Conservation (phyloP, 1,140 invertebrate species). For the Rhynchophorus ferrugineus region DNA sequence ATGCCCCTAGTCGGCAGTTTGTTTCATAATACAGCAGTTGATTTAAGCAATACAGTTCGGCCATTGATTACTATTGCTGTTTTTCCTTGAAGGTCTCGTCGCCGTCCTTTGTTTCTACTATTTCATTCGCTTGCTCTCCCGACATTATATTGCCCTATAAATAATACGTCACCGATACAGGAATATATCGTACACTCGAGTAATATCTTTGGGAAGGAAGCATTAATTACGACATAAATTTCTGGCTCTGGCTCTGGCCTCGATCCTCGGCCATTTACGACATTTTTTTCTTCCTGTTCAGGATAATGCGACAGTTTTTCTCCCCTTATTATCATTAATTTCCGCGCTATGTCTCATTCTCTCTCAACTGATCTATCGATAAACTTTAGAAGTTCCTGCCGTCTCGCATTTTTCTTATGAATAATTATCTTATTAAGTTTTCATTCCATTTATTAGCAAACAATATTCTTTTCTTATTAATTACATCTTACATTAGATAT, state of each 20-base stretch:
- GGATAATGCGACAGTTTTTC: conserved; percentile 17
- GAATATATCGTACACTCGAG: conserved; percentile 29
- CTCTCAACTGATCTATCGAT: not conserved
- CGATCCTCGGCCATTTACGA: conserved; percentile 15
- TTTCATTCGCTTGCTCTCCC: conserved; percentile 20
- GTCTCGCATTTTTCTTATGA: too few species aligned
- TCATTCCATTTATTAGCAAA: too few species aligned
- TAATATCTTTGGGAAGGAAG: conserved; percentile 27
- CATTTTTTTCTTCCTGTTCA: conserved; percentile 15
- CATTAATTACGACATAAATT: conserved; percentile 34
- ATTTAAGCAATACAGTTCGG: conserved; percentile 36
- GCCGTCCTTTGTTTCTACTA: conserved; percentile 30
- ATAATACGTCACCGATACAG: conserved; percentile 32
- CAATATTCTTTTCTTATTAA: too few species aligned
- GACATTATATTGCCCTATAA: conserved; percentile 29
- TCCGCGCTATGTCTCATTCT: not conserved
- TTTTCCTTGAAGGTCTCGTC: conserved; percentile 19
- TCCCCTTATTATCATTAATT: conserved; percentile 8
- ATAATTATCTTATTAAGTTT: too few species aligned
- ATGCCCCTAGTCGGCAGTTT: conserved; percentile 35
- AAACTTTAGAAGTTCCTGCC: too few species aligned
- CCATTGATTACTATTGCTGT: conserved; percentile 35
- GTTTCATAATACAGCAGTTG: conserved; percentile 37
- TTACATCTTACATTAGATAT: too few species aligned
- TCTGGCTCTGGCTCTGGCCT: conserved; percentile 10